Base-by-base conservation (phyloP, 2,113 vertebrate species). In the Eolophus roseicapilla region DNA sequence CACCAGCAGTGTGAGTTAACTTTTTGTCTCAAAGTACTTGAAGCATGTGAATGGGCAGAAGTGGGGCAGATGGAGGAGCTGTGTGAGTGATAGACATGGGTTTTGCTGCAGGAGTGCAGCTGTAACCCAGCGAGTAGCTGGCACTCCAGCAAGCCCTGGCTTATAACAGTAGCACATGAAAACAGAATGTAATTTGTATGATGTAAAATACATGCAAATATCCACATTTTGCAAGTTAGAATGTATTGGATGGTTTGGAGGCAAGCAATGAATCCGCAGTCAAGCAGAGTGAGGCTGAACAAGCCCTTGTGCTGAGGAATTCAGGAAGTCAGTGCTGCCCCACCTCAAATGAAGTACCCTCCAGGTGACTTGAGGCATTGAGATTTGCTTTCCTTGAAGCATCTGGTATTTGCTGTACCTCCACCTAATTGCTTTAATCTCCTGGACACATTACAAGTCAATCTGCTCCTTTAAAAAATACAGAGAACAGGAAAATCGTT, bases 71-170 rank as follows among this genome's bases (percentile, higher is more conserved):
- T 1, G 63, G 79, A 46, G 86, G 57, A 76, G 64, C 31, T 2
- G 44, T 0, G 33, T 1, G 47, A 64, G 52, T 3, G 43, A 17
- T 1, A 15, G 29, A 9, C 4, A 13, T 0, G 64, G 59, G 18
- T 10, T 81, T 29, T 78, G 41, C 68, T 29, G 4, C 1, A 39
- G 60, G 59, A 84, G 57, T 2, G 35, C 39, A 55, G 69, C 52
- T 29, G 50, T 2, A 57, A 28, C 20, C 49, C 69, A 7, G 62
- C 0, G 4, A 35, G 35, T 0, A 18, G 67, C 82, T 41, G 74
- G n/a, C 49, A 4, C 27, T 31, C 53, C 53, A 10, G 71, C 43
- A 28, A 43, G 57, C 14, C 1, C 2, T 37, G 63, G 3, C 49
- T 27, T 28, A 7, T 1, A 17, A 16, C 60, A 80, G 14, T 0